Base-by-base conservation (phyloP, 1,140 invertebrate species). In the Rhagoletis pomonella region DNA sequence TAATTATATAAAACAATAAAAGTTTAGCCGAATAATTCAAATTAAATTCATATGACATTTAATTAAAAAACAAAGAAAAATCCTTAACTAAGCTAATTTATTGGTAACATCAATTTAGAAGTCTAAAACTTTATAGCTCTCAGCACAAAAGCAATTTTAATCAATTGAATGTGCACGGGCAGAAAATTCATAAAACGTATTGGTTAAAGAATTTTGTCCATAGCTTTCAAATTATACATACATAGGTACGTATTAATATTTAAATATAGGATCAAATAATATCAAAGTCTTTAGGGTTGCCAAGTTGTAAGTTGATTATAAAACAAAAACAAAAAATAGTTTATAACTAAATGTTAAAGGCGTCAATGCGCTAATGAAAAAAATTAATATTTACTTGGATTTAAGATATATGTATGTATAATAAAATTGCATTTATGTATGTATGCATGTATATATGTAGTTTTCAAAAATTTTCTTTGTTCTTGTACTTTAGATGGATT, bases 401-500 rank as follows among this genome's bases (percentile, higher is more conserved):
- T n/a, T 81, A 81, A 12, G 17, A 81, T 81, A 81, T 69, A 44
- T 55, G 12, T 81, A 42, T 77, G 29, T 77, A 19, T n/a, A 50
- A n/a, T 50, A 81, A 55, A 58, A 58, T 44, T 81, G 60, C 4
- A 62, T 55, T 55, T 55, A 73, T 47, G 10, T 73, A 47, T 73
- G 42, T 81, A 81, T 81, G 44, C 42, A 67, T 67, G 14, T 62
- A 67, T 69, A 44, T 62, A 55, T 81, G 73, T 55, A 12, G 1
- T 81, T 7, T 81, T 81, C 19, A 55, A 81, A 81, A 50, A 55
- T 81, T 73, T 81, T 81, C 73, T 81, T 81, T 81, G 73, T 81
- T 81, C 73, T 81, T 81, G 73, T 44, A 81, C 73, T 81, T 81
- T 81, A 81, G 73, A 81, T 81, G 73, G 73, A 81, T 81, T 81